These are phyloP conservation scores for Apus apus DNA, from an alignment of 2,113 vertebrate species.

Conservation along the genomic window DNA sequence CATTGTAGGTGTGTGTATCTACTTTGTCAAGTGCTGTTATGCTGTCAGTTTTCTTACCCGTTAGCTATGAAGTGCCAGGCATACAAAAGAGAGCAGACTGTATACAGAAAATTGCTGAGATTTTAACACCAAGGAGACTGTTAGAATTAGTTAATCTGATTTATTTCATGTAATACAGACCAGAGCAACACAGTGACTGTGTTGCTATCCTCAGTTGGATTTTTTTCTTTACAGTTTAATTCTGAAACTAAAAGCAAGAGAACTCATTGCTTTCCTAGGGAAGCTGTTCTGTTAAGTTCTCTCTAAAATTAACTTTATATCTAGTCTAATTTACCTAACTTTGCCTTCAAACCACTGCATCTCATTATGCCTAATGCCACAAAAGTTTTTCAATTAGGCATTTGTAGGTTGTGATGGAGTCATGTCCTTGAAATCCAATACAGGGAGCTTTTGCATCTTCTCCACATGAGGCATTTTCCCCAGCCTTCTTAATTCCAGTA, in stretches of 20 bases:
- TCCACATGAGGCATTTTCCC: background rate
- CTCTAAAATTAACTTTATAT: slow-evolving; percentile 9
- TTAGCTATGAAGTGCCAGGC: background rate
- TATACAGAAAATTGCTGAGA: background rate
- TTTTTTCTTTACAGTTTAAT: background rate
- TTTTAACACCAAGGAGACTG: background rate
- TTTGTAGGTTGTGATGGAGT: background rate
- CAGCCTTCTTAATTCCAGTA: background rate
- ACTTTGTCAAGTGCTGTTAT: background rate
- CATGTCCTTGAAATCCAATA: background rate
- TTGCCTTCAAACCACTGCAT: background rate
- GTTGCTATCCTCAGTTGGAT: background rate
- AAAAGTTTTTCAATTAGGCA: background rate
- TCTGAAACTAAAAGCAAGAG: background rate
- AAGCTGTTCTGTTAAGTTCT: background rate
- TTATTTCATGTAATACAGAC: background rate
- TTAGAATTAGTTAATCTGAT: background rate
- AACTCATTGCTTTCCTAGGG: background rate
- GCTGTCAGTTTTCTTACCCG: background rate
- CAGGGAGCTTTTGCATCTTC: background rate
- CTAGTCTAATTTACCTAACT: background rate
- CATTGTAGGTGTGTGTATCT: background rate
- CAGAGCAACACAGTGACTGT: background rate
- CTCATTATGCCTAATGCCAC: background rate
- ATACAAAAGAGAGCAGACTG: background rate